Percentiles rank a stretch among this genome's conserved stretches.
Conservation (phyloP, 2,113 vertebrate species). For the Gobio gobio region DNA sequence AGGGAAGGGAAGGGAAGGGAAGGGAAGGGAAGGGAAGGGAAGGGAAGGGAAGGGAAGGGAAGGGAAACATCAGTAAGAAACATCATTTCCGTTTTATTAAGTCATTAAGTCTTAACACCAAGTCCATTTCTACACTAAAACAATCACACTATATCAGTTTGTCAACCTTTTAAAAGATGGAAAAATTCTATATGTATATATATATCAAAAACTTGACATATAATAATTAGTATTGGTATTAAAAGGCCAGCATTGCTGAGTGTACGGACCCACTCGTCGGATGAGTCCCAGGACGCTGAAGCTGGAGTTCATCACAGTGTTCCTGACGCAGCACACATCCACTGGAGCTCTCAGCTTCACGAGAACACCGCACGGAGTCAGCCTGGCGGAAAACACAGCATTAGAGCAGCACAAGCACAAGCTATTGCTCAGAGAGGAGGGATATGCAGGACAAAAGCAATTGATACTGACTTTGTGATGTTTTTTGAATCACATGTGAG, state of each 20-base stretch:
- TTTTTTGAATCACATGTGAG: slow-evolving; percentile 54
- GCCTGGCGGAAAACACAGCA: slow-evolving; percentile 37
- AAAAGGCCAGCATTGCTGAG: too few species aligned
- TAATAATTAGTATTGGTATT: neutral
- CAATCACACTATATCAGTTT: neutral
- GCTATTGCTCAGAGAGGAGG: neutral
- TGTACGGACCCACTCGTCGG: slow-evolving; percentile 16
- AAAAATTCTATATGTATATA: neutral
- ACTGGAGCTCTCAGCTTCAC: slow-evolving; percentile 52
- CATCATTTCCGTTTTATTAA: too few species aligned
- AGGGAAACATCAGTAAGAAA: too few species aligned
- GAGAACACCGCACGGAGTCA: slow-evolving; percentile 54
- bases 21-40: too few species aligned
- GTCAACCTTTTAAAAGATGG: neutral
- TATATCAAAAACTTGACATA: neutral
- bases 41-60: too few species aligned
- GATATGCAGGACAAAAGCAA: neutral
- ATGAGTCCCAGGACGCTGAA: slow-evolving; percentile 57
- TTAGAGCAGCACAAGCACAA: too few species aligned
- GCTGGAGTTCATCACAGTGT: slow-evolving; percentile 49
- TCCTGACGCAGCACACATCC: slow-evolving; percentile 65
- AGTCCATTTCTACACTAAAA: neutral
- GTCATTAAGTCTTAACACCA: too few species aligned
- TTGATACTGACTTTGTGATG: slow-evolving; percentile 58
- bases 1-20: too few species aligned